Evolutionary conservation across 2,888 invertebrate species (phyloP).

Genomic region (Stomorhina lunata): DNA sequence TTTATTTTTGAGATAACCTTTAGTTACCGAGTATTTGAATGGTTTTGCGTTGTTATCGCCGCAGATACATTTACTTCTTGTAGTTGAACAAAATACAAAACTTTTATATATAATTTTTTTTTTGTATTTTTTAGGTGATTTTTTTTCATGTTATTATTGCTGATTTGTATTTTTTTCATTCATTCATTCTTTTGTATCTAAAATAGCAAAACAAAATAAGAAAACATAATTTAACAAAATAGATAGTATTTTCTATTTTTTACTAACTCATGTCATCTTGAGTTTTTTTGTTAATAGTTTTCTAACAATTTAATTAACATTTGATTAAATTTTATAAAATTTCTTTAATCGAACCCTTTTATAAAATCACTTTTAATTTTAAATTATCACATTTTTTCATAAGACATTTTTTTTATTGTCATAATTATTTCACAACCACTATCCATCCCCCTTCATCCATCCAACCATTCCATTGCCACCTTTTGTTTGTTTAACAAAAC

Average conservation of each 20-base stretch:
- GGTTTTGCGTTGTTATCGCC: constrained; percentile 69
- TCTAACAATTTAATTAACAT: neutral
- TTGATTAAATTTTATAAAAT: neutral
- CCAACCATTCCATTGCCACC: neutral
- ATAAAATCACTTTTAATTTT: neutral
- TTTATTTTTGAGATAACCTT: constrained; percentile 74
- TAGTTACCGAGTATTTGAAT: constrained; percentile 71
- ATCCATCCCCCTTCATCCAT: no score
- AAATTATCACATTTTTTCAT: no score
- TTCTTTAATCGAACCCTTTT: neutral
- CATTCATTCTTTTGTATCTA: constrained; percentile 22
- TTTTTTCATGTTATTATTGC: constrained; percentile 35
- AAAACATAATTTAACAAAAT: neutral
- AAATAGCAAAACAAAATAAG: constrained; percentile 6
- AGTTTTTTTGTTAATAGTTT: neutral
- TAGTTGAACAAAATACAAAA: constrained; percentile 60
- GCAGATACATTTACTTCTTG: constrained; percentile 67
- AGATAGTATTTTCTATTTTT: neutral
- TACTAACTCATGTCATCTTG: neutral
- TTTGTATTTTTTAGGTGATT: constrained; percentile 57
- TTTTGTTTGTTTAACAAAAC: neutral
- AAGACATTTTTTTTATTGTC: constrained; percentile 1
- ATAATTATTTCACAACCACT: constrained; percentile 24
- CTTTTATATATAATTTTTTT: constrained; percentile 42
- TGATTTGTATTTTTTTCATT: constrained; percentile 38